Conservation (phyloP, 2,113 vertebrate genomes). For the Lontra canadensis region DNA sequence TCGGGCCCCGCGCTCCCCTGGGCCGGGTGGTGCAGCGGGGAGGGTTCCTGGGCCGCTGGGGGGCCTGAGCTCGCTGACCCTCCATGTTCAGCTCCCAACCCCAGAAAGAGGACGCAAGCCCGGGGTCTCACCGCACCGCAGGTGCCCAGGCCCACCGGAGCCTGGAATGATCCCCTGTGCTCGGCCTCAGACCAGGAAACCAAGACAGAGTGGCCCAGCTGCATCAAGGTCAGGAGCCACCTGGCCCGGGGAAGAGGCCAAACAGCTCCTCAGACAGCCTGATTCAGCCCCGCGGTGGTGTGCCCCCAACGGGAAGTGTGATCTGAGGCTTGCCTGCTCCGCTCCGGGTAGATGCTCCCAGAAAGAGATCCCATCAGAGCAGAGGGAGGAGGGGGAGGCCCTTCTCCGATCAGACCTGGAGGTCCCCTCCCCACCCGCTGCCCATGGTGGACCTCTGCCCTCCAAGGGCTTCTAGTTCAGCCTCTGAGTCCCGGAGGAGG, state of each 20-base stretch:
- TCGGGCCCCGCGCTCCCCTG: not conserved
- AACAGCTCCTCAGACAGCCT: not conserved
- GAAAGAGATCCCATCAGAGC: no score
- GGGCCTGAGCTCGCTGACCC: not conserved
- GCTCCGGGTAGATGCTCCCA: no score
- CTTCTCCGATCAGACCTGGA: not conserved
- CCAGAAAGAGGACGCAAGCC: not conserved
- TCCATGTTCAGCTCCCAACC: not conserved
- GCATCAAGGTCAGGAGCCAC: not conserved
- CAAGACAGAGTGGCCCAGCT: accelerated
- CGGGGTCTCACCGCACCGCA: accelerated
- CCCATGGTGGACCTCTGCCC: not conserved
- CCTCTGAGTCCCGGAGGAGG: not conserved
- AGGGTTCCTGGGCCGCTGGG: no score
- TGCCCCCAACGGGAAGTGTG: not conserved
- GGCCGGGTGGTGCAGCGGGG: accelerated
- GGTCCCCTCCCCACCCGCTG: not conserved
- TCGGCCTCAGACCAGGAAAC: not conserved
- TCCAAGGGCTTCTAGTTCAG: not conserved
- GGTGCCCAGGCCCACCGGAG: not conserved
- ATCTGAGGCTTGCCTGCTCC: not conserved
- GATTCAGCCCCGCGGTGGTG: not conserved
- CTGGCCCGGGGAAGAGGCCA: not conserved
- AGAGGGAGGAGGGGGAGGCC: no score
- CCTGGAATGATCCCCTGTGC: accelerated